A percentile compares a stretch with the other conserved stretches of the same genome.
These are phyloP conservation scores for Synergus gifuensis DNA, from an alignment of 2,888 invertebrate genomes.

Conservation along the genomic window DNA sequence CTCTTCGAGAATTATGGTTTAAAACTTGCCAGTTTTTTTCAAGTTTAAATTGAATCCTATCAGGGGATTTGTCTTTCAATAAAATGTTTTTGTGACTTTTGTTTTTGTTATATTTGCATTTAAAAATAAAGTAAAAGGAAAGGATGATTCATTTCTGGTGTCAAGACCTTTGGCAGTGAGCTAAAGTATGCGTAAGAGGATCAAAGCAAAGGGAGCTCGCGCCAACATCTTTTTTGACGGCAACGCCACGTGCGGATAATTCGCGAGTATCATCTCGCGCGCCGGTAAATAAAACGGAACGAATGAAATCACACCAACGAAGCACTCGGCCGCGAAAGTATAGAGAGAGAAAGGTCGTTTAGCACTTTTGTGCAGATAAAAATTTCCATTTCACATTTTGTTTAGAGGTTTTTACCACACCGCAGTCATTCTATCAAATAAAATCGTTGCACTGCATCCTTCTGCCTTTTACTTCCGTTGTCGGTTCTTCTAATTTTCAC, in stretches of 20 bases:
- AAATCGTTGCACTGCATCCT: slow-evolving; percentile 26
- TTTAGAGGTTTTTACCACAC: slow-evolving; percentile 52
- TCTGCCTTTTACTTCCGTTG: slow-evolving; percentile 26
- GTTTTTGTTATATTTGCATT: background rate
- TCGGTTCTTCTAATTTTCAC: background rate
- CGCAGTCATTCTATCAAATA: slow-evolving; percentile 46
- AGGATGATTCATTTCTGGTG: background rate
- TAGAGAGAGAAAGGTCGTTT: slow-evolving; percentile 28
- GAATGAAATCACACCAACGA: slow-evolving; percentile 34
- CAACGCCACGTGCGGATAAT: slow-evolving; percentile 7
- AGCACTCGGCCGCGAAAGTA: slow-evolving; percentile 13
- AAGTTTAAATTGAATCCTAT: background rate
- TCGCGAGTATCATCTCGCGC: slow-evolving; percentile 18
- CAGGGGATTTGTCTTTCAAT: background rate
- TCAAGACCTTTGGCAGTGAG: background rate
- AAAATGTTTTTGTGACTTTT: background rate
- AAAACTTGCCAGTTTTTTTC: background rate
- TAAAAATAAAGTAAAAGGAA: background rate
- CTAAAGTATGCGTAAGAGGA: slow-evolving; percentile 11
- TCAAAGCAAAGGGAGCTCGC: background rate
- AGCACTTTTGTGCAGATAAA: slow-evolving; percentile 54
- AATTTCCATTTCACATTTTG: slow-evolving; percentile 58
- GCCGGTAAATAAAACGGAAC: slow-evolving; percentile 38
- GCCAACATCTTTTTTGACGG: slow-evolving; percentile 16
- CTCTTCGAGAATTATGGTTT: background rate